Percentiles rank a stretch among this genome's conserved stretches.
Conservation (phyloP, 2,888 invertebrate genomes). For the Drosophila rellima region DNA sequence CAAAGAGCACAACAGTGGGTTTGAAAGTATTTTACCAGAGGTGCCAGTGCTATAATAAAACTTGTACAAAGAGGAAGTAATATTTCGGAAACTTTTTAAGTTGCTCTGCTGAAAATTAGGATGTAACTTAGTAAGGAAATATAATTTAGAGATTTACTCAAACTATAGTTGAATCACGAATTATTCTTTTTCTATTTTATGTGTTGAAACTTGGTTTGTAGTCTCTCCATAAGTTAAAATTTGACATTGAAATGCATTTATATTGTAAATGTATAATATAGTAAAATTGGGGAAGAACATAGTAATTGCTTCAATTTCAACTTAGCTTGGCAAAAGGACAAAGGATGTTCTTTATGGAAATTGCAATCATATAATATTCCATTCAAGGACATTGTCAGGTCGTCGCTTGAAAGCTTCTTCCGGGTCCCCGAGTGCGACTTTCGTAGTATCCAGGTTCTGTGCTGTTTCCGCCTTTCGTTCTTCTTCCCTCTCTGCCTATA, state of each 20-base stretch:
- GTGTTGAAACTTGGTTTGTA: too few species aligned
- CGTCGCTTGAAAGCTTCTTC: slow-evolving; percentile 53
- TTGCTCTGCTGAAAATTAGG: not conserved
- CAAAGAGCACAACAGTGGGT: slow-evolving; percentile 1
- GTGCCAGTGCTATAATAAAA: not conserved
- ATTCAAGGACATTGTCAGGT: slow-evolving; percentile 59
- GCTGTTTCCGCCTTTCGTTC: slow-evolving; percentile 7
- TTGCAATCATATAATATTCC: slow-evolving; percentile 12
- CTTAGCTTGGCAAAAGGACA: not conserved
- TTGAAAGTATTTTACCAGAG: not conserved
- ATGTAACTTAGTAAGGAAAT: not conserved
- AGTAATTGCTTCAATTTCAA: not conserved
- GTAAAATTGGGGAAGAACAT: not conserved
- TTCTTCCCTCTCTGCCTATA: not conserved
- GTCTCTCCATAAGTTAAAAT: too few species aligned
- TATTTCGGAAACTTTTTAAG: not conserved
- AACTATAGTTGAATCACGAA: not conserved
- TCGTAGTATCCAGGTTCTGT: slow-evolving; percentile 3
- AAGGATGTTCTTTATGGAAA: not conserved
- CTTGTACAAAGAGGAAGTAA: not conserved
- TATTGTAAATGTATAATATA: not conserved
- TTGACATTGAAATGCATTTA: not conserved
- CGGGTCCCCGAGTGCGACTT: slow-evolving; percentile 52
- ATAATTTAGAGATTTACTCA: not conserved
- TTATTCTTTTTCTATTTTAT: not conserved